Base-by-base conservation (phyloP, 2,888 invertebrate species). In the Lissocephala sabroskyi region DNA sequence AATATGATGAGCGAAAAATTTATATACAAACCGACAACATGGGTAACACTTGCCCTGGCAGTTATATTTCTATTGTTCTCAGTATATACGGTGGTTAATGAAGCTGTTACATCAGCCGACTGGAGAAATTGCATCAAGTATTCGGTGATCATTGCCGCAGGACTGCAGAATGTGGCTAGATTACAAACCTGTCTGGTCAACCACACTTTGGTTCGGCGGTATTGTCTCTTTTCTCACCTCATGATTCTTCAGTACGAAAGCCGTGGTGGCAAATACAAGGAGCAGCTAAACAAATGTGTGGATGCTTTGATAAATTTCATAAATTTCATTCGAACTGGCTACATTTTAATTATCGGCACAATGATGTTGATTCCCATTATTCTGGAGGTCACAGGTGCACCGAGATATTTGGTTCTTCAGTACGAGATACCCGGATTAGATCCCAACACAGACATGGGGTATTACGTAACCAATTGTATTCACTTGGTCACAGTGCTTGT, bases 371-470 rank as follows among this genome's bases (percentile, higher is more conserved):
- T n/a, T n/a, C n/a, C n/a, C n/a, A 1, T 59, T n/a, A 5, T 47
- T 0, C 17, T 60, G 11, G 44, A 30, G 23, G 5, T 46, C 0
- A 14, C 42, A 1, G 46, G 47, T 1, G 58, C 53, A 2, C 44
- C 40, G 0, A 51, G 53, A 0, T 30, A 50, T 18, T 30, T 56
- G 23, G 45, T 56, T 9, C 46, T 63, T 53, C 56, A 62, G 9
- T 57, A 52, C 16, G 28, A 48, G 9, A 23, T 68, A 5, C 67
- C 67, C 1, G 40, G 48, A 3, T 4, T 64, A 1, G 56, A 61
- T 45, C 11, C 46, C 1, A 29, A 52, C 1, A 56, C 59, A 0
- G 13, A 14, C 2, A 19, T 32, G 7, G 65, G 65, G 1, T 68
- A 58, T 29, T 42, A 41, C 7, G 13, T 37, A 0, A 62, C 62